These are phyloP conservation scores for Archips crataeganus DNA, from an alignment of 2,888 invertebrate species.

Conservation along the genomic window DNA sequence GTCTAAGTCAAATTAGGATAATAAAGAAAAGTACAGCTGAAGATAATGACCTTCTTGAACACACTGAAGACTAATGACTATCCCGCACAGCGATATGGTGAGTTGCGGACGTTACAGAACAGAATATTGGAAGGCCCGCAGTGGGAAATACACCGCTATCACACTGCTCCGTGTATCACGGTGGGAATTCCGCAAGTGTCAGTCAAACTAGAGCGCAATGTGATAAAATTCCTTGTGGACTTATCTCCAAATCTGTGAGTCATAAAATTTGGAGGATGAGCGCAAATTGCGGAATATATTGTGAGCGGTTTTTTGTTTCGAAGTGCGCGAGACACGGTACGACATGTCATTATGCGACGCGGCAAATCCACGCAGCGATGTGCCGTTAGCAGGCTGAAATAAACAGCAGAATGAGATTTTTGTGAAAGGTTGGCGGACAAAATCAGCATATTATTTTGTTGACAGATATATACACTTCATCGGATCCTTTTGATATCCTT, in stretches of 20 bases:
- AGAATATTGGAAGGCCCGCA: not conserved
- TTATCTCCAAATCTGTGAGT: conserved; percentile 4
- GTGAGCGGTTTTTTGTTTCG: conserved; percentile 3
- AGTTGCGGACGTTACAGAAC: not conserved
- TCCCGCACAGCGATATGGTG: not conserved
- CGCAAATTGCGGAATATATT: conserved; percentile 2
- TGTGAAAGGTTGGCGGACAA: not conserved
- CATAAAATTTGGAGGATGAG: conserved; percentile 4
- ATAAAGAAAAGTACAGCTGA: not conserved
- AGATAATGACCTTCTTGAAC: not conserved
- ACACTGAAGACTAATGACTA: not conserved
- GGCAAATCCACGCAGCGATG: not conserved
- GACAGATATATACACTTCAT: not conserved
- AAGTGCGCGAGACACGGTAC: not conserved
- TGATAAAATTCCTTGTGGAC: not conserved
- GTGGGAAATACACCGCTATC: not conserved
- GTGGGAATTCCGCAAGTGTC: conserved; percentile 2
- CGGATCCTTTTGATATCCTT: not conserved
- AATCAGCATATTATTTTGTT: not conserved
- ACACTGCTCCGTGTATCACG: not conserved
- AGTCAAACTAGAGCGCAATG: not conserved
- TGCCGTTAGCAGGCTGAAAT: not conserved
- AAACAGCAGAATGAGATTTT: not conserved
- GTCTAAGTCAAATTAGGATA: not conserved
- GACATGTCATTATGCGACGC: not conserved